These are phyloP conservation scores for Arvicanthis niloticus DNA, from an alignment of 2,113 vertebrate genomes.

Conservation along the genomic window DNA sequence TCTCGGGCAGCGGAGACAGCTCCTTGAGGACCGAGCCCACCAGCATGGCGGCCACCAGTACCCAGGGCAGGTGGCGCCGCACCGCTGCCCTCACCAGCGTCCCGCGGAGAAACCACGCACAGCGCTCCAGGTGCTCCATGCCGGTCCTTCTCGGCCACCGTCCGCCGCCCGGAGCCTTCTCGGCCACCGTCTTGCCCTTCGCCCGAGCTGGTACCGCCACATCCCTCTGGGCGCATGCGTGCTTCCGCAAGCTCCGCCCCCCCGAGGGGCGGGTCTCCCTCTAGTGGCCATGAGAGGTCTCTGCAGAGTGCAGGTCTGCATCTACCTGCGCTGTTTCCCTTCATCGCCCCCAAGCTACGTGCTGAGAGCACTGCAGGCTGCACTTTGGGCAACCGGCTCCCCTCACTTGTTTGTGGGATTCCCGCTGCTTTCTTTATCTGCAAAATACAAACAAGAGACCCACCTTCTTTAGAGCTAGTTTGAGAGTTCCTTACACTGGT, in stretches of 20 bases:
- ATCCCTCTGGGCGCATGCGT: constrained; percentile 56
- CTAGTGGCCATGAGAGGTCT: background rate
- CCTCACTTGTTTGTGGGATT: background rate
- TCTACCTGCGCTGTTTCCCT: background rate
- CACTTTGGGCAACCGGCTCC: background rate
- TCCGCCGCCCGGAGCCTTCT: background rate
- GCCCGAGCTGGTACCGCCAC: accelerated
- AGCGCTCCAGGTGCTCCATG: constrained; percentile 78
- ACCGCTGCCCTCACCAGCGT: constrained; percentile 68
- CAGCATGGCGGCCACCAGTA: constrained; percentile 85
- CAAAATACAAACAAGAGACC: background rate
- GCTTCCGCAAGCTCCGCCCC: background rate
- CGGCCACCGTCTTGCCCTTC: constrained; percentile 69
- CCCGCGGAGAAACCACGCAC: constrained; percentile 64
- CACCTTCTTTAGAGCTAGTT: background rate
- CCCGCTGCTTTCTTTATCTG: constrained; percentile 7
- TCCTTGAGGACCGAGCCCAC: constrained; percentile 91
- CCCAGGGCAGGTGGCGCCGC: constrained; percentile 84
- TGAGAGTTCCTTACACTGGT: background rate
- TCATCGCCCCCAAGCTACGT: accelerated
- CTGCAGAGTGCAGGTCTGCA: background rate
- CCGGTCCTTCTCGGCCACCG: constrained; percentile 73
- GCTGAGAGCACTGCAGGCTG: background rate
- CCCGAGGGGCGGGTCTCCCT: background rate
- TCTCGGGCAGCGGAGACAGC: constrained; percentile 88